phyloP scores from a whole-genome alignment of 2,888 invertebrate genomes.

The Pseudoips prasinana region DNA sequence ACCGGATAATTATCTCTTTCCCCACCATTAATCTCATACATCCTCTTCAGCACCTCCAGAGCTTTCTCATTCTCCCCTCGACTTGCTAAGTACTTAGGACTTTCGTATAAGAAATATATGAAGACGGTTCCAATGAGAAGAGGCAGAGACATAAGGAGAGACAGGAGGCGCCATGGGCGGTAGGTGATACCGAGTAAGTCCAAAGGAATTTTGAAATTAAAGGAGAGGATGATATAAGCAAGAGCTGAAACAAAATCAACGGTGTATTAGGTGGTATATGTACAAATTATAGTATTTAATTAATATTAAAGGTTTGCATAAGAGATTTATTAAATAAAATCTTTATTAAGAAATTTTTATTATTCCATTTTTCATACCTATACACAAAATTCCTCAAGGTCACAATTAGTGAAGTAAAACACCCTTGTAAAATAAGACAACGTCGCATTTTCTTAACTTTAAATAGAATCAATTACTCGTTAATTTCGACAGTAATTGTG shows the following conservation, averaged over 20 bases:
- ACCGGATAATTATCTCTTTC: slow-evolving; percentile 45
- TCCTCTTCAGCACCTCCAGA: slow-evolving; percentile 53
- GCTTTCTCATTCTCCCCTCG: slow-evolving; percentile 81
- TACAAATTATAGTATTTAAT: too few species aligned
- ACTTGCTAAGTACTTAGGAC: slow-evolving; percentile 87
- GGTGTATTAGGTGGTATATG: too few species aligned
- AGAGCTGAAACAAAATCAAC: slow-evolving; percentile 64
- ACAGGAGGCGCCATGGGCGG: slow-evolving; percentile 87
- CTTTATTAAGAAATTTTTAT: too few species aligned
- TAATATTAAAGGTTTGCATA: too few species aligned
- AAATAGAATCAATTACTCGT: too few species aligned
- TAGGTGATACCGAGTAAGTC: slow-evolving; percentile 70
- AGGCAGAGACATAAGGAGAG: slow-evolving; percentile 61
- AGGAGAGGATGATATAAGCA: slow-evolving; percentile 84
- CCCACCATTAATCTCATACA: slow-evolving; percentile 48
- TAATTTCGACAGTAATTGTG: too few species aligned
- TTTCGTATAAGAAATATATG: slow-evolving; percentile 84
- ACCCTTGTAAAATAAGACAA: too few species aligned
- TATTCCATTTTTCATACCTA: too few species aligned
- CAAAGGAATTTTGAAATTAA: slow-evolving; percentile 55
- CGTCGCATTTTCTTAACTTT: too few species aligned
- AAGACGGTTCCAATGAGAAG: slow-evolving; percentile 77
- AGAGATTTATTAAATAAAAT: too few species aligned
- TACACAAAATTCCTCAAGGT: too few species aligned
- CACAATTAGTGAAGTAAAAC: too few species aligned